Conservation (phyloP, 2,113 vertebrate species). For the Athene noctua region DNA sequence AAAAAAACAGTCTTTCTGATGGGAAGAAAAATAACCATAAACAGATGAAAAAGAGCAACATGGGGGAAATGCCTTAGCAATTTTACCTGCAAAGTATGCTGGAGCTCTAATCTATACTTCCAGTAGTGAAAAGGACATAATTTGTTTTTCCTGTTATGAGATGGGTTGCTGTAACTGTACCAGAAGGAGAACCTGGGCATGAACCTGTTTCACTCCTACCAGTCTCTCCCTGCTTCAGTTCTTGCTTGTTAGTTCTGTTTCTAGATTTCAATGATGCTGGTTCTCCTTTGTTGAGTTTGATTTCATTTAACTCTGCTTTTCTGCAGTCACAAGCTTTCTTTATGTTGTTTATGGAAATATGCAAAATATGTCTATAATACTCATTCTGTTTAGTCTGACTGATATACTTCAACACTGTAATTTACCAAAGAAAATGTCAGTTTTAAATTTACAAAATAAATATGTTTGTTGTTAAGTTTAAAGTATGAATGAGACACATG, state of each 20-base stretch:
- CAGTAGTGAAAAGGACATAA: background rate
- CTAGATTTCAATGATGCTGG: background rate
- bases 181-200: background rate
- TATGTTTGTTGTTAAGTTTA: background rate
- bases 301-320: background rate
- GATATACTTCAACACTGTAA: background rate
- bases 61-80: background rate
- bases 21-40: background rate
- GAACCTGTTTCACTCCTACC: background rate
- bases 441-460: constrained; percentile 20
- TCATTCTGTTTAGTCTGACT: background rate
- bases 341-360: background rate
- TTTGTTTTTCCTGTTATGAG: background rate
- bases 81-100: background rate
- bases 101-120: background rate
- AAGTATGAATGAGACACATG: background rate
- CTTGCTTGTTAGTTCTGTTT: background rate
- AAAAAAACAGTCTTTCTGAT: rapidly evolving
- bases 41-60: background rate
- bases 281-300: background rate
- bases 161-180: background rate
- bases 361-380: background rate
- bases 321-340: background rate
- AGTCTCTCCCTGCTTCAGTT: background rate
- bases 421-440: background rate